Base-by-base conservation (phyloP, 2,888 invertebrate genomes). In the Sphinx pinastri region DNA sequence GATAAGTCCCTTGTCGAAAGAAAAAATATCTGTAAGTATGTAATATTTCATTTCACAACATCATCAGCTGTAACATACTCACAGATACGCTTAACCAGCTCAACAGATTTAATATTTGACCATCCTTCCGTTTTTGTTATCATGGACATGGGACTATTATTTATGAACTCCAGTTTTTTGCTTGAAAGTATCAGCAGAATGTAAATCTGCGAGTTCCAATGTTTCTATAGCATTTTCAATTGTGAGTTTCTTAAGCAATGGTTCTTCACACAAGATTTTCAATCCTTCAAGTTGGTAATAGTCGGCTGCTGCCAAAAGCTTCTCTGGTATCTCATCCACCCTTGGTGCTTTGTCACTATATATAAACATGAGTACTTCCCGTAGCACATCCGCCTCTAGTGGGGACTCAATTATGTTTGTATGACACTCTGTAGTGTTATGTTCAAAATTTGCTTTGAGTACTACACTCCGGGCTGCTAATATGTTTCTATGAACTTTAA, bases 181-280 rank as follows among this genome's bases (percentile, higher is more conserved):
- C 72, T 88, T 91, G 10, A 94, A 79, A 5, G 83, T 80, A 71
- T 84, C 85, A 1, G 94, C 93, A 0, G 91, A 92, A 76, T 94
- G 91, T 51, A 93, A 79, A 72, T 93, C 93, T 1, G 94, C 93
- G 67, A 93, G 75, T 73, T 92, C 88, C 13, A 94, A 76, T 6
- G 91, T 93, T 69, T 92, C 91, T 74, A 94, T 89, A 4, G 90
- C 92, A 88, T 92, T 94, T 59, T 93, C 91, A n/a, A 93, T 89
- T 10, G 93, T 92, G 19, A 94, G 70, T 78, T 88, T 90, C 73
- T 92, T 90, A 57, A 93, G 90, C 57, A 94, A 77, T 8, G 92
- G 91, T 77, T 91, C 91, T 71, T 93, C 94, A 75, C 93, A 93
- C 0, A 93, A 80, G 70, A 86, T 88, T 72, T 93, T 93, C 3